Evolutionary conservation across 2,888 invertebrate genomes (phyloP), one percentile per base, ranked within the genome.

Genomic region (Volucella bombylans): DNA sequence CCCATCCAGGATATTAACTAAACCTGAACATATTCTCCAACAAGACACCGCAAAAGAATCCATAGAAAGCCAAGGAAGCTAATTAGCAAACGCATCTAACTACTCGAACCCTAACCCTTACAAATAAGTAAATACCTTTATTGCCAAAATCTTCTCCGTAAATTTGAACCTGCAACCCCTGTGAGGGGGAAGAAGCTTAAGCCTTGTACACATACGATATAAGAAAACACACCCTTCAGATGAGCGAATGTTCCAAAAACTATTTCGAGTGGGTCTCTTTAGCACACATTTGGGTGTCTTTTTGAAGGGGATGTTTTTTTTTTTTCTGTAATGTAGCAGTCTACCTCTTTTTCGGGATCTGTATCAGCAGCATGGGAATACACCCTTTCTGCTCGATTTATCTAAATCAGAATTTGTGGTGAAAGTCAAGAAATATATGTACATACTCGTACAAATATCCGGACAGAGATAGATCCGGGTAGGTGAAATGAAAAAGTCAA

Each of bases 31-130:
- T 62, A 55, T 55, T 69, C 41, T 41, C 55, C 15, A 45, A 45
- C 47, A n/a, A 39, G 10, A 39, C 15, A 49, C 39, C 47, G 12
- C 50, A 12, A 31, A 59, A 18, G 15, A 54, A 52, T 45, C 31
- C 62, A 69, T 38, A 49, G 31, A 18, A 65, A 59, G n/a, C 59
- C 65, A 65, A 18, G 1, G 47, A 43, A 54, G 65, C 65, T 72
- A 79, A 79, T 79, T 79, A 79, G 71, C 67, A 78, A 65, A 61
- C 65, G 64, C 64, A 78, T 55, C 57, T 14, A 64, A 8, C 65
- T 31, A 31, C n/a, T 14, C 64, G 55, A 78, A 55, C n/a, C 47
- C 18, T 23, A 12, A 52, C 6, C 2, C 31, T 43, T 54, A 2
- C 11, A 47, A 15, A 72, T 11, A 62, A 61, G 11, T 52, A 45